Percentiles rank a stretch among this genome's conserved stretches.
These are phyloP conservation scores for Paramormyrops kingsleyae DNA, from an alignment of 2,113 vertebrate genomes.

Conservation along the genomic window DNA sequence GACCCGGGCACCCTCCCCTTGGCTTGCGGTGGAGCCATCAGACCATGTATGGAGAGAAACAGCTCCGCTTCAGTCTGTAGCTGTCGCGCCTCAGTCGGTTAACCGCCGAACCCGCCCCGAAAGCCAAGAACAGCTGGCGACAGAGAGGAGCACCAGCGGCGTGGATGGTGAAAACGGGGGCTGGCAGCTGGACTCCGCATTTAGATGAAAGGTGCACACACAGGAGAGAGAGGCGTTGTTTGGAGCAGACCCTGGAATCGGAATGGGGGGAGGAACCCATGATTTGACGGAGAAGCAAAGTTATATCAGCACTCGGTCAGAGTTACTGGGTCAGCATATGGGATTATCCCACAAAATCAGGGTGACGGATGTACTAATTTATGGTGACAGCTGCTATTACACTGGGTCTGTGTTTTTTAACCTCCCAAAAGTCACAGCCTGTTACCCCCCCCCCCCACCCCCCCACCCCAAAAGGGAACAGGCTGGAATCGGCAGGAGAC, in stretches of 20 bases:
- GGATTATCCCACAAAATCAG: slow-evolving; percentile 46
- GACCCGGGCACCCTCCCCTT: slow-evolving; percentile 56
- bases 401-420: slow-evolving; percentile 33
- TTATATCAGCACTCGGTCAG: slow-evolving; percentile 40
- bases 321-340: slow-evolving; percentile 49
- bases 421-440: neutral
- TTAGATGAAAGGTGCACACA: neutral
- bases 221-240: neutral
- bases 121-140: slow-evolving; percentile 50
- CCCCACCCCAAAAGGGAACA: neutral
- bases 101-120: slow-evolving; percentile 44
- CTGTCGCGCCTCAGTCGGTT: slow-evolving; percentile 41
- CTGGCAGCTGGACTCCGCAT: neutral
- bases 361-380: slow-evolving; percentile 57
- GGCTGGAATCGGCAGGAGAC: neutral
- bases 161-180: slow-evolving; percentile 24
- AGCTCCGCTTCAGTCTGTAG: slow-evolving; percentile 48
- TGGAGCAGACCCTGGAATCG: neutral
- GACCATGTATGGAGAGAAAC: slow-evolving; percentile 67
- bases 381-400: slow-evolving; percentile 47
- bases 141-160: neutral
- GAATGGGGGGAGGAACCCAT: neutral
- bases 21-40: slow-evolving; percentile 51
- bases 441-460: neutral
- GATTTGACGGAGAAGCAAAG: slow-evolving; percentile 35